These are phyloP conservation scores for Chionomys nivalis DNA, from an alignment of 2,113 vertebrate genomes.

Conservation along the genomic window DNA sequence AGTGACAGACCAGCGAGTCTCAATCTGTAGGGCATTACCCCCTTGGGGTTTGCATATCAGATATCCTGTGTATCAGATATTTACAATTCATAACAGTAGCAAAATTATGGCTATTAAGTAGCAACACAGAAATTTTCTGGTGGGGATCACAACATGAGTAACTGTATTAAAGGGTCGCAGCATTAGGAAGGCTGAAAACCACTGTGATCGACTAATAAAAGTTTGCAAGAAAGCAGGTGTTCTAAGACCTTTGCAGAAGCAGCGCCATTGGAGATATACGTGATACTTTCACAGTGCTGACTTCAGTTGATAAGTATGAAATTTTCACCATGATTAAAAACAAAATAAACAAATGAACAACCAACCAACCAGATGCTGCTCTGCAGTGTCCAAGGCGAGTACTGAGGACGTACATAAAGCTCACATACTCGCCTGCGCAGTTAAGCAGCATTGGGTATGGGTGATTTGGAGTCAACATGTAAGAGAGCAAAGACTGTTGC, in stretches of 20 bases:
- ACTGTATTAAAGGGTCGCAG: neutral
- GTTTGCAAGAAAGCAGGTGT: neutral
- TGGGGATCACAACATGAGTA: neutral
- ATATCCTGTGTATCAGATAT: neutral
- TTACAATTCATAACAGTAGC: neutral
- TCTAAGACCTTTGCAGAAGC: neutral
- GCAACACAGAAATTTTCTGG: neutral
- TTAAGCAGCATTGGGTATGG: neutral
- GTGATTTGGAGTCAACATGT: neutral
- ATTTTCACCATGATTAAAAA: neutral
- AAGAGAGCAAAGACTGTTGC: neutral
- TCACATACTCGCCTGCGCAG: neutral
- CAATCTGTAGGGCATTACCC: neutral
- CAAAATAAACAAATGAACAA: neutral
- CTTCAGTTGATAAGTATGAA: neutral
- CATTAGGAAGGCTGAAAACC: neutral
- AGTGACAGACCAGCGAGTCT: neutral
- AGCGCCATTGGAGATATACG: neutral
- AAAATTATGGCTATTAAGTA: neutral
- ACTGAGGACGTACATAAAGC: neutral
- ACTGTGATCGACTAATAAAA: neutral
- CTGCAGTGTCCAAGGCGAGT: neutral
- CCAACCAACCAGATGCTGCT: neutral
- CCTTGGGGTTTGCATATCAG: neutral
- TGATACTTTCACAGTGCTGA: neutral